Percentiles rank a stretch among this genome's conserved stretches.
Evolutionary conservation across 2,113 vertebrate genomes (phyloP).

Genomic region (Chinchilla lanigera): DNA sequence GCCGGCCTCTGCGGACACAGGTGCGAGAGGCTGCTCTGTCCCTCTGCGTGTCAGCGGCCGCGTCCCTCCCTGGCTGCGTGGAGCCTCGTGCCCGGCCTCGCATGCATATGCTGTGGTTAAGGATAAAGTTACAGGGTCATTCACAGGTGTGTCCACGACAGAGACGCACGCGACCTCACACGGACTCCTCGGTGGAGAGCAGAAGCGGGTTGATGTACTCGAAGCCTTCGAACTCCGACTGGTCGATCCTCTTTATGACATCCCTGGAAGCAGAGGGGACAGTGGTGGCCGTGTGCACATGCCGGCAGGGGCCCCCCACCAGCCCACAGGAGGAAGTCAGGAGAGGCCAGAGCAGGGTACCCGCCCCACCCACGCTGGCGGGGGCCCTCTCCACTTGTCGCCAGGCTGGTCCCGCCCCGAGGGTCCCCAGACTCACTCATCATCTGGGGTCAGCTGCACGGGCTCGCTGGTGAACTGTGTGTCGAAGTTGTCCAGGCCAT

Average conservation of each 20-base stretch:
- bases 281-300: rapidly evolving
- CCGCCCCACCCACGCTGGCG: too few species aligned
- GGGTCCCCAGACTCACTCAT: conserved; percentile 89
- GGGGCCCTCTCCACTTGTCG: background rate
- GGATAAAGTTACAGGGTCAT: conserved; percentile 85
- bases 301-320: background rate
- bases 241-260: conserved; percentile 98
- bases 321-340: background rate
- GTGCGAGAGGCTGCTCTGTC: conserved; percentile 75
- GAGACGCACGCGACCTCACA: conserved; percentile 89
- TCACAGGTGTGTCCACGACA: conserved; percentile 75
- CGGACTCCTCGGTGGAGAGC: conserved; percentile 95
- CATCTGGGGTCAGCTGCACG: conserved; percentile 98
- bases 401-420: too few species aligned
- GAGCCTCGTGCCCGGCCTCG: conserved; percentile 85
- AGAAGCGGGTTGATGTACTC: conserved; percentile 99
- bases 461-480: conserved; percentile 99
- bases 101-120: conserved; percentile 90
- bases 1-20: conserved; percentile 82
- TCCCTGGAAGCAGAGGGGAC: conserved; percentile 87
- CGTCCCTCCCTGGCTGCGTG: conserved; percentile 82
- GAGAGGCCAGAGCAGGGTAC: background rate
- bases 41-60: conserved; percentile 84
- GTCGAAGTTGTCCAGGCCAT: conserved; percentile 98
- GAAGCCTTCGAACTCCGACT: conserved; percentile 99